Evolutionary conservation across 2,113 vertebrate species (phyloP).

Genomic region (Chionodraco myersi): DNA sequence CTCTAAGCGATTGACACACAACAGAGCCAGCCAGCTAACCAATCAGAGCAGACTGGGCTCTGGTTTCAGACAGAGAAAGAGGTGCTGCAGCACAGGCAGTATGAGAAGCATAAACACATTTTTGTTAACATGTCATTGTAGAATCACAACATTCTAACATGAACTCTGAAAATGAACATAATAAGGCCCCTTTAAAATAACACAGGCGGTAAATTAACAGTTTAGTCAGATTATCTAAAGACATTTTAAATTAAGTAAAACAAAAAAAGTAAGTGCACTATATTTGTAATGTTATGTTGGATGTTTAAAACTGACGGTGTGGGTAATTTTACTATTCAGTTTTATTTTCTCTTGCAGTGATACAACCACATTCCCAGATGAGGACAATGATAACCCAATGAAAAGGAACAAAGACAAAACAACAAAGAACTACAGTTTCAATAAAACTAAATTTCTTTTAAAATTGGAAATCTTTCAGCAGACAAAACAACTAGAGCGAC

Average conservation of each 20-base stretch:
- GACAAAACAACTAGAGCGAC: not conserved
- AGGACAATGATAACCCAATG: conserved; percentile 27
- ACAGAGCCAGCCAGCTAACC: no score
- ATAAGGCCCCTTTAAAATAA: not conserved
- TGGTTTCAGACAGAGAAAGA: no score
- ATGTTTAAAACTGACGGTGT: not conserved
- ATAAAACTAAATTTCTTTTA: not conserved
- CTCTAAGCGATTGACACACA: no score
- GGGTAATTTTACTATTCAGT: not conserved
- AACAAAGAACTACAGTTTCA: conserved; percentile 1
- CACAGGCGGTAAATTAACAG: not conserved
- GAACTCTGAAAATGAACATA: no score
- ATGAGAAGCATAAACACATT: no score
- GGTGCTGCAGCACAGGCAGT: no score
- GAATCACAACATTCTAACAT: no score
- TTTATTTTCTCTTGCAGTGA: conserved; percentile 1
- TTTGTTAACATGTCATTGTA: no score
- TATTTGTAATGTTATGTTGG: not conserved
- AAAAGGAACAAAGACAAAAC: conserved; percentile 25
- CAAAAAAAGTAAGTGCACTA: not conserved
- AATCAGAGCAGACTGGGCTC: no score
- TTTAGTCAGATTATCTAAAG: not conserved
- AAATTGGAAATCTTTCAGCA: not conserved
- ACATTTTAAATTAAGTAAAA: not conserved
- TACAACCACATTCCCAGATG: conserved; percentile 18